Percentiles rank a stretch among this genome's conserved stretches.
phyloP scores from a whole-genome alignment of 2,797 vertebrate genomes.

The Synaphobranchus kaupii region DNA sequence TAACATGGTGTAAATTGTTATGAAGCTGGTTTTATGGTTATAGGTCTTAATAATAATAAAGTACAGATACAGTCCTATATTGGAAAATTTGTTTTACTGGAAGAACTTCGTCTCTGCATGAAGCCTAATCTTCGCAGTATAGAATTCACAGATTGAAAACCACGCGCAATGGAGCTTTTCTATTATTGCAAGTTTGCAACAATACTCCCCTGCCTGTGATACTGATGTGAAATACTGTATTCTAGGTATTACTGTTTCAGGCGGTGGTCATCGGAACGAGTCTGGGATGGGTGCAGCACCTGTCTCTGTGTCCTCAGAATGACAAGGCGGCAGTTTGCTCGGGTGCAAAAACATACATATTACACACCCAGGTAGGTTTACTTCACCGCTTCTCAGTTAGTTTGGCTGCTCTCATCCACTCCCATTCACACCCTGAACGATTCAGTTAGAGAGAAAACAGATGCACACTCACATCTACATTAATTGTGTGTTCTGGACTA shows the following conservation, averaged over 20 bases:
- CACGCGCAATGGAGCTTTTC: neutral
- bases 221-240: conserved; percentile 17
- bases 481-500: neutral
- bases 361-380: conserved; percentile 68
- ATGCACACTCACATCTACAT: neutral
- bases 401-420: neutral
- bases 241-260: conserved; percentile 65
- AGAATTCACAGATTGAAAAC: neutral
- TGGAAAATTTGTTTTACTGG: conserved; percentile 43
- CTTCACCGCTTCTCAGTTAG: neutral
- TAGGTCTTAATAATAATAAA: neutral
- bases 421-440: neutral
- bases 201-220: neutral
- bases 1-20: neutral
- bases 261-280: conserved; percentile 68
- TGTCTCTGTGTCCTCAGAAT: conserved; percentile 68
- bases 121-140: neutral
- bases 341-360: conserved; percentile 57
- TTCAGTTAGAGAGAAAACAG: neutral
- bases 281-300: conserved; percentile 64
- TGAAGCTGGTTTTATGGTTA: neutral
- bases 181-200: neutral
- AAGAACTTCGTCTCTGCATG: neutral
- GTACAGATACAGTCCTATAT: neutral
- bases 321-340: conserved; percentile 68